Base-by-base conservation (phyloP, 2,888 invertebrate species). In the Ophonus ardosiacus region DNA sequence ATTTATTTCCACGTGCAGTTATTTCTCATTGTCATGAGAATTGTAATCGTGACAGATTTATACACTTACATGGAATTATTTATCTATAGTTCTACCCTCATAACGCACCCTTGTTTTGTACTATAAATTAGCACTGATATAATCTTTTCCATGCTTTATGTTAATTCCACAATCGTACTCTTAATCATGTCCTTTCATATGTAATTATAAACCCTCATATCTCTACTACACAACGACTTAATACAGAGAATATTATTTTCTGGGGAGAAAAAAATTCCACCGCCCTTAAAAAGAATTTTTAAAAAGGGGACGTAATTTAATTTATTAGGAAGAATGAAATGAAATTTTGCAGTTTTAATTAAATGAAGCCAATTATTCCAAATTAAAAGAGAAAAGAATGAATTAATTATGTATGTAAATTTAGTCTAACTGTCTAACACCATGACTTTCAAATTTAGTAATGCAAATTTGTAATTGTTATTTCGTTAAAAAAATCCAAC, bases 111-210 rank as follows among this genome's bases (percentile, higher is more conserved):
- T 59, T 59, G 17, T 59, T 59, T 59, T 59, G 59, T 59, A 17
- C 59, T 18, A 59, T 59, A 59, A 59, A 59, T 59, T 8, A 59
- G 7, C 15, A 59, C 8, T 18, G 59, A 59, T 59, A 59, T 17
- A 59, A 59, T 59, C 59, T 17, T 59, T 17, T 59, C 17, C 59
- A 15, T 59, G 59, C 59, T 59, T 15, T 59, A 59, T 59, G 59
- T 59, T 59, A 59, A 59, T 59, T 59, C 17, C 6, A 59, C 59
- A 59, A 59, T 59, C 59, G 18, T 59, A 17, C 59, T 59, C 17
- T 59, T 59, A 59, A 59, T 59, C 59, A 59, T 59, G 59, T 59
- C 18, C 59, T 59, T 59, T 59, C 59, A 59, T 59, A 59, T 59
- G 59, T 59, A 59, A 59, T 59, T 59, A 59, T 17, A 59, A 17